Evolutionary conservation across 64 coral and sea anemone species (phyloP).

Genomic region (Exaiptasia diaphana): DNA sequence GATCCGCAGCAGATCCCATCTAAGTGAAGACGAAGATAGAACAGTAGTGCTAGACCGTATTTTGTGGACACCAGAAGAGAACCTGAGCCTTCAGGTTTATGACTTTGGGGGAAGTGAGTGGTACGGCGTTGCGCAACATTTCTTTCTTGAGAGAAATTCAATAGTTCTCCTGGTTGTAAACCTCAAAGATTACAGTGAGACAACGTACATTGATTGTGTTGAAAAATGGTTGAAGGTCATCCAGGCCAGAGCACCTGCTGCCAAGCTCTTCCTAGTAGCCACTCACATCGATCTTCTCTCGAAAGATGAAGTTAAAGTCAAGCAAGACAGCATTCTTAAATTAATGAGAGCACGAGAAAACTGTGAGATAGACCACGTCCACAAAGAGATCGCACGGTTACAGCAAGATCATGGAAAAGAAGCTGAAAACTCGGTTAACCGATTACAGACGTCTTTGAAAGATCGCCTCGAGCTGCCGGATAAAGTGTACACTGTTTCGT

Average conservation of each 20-base stretch:
- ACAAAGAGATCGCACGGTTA: not conserved
- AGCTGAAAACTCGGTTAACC: not conserved
- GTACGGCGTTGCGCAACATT: conserved; percentile 47
- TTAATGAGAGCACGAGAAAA: conserved; percentile 29
- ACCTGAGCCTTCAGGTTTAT: conserved; percentile 48
- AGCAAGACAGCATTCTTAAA: not conserved
- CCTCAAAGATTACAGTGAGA: conserved; percentile 7
- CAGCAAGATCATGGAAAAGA: not conserved
- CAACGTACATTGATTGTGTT: conserved; percentile 7
- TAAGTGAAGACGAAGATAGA: conserved; percentile 31
- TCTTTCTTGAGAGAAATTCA: conserved; percentile 40
- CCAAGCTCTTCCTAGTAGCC: conserved; percentile 14
- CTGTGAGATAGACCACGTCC: not conserved
- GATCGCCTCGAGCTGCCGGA: conserved; percentile 26
- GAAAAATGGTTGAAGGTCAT: conserved; percentile 39
- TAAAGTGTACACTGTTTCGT: conserved; percentile 36
- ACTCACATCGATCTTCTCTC: conserved; percentile 23
- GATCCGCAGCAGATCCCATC: not conserved
- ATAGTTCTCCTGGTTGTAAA: conserved; percentile 51
- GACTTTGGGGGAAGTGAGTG: conserved; percentile 41
- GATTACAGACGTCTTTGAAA: not conserved
- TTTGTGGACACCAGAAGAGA: conserved; percentile 20
- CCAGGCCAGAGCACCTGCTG: conserved; percentile 44
- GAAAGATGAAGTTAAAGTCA: not conserved
- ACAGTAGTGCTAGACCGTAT: conserved; percentile 37